Evolutionary conservation across 2,888 invertebrate genomes (phyloP).

Genomic region (Lithophane socia): DNA sequence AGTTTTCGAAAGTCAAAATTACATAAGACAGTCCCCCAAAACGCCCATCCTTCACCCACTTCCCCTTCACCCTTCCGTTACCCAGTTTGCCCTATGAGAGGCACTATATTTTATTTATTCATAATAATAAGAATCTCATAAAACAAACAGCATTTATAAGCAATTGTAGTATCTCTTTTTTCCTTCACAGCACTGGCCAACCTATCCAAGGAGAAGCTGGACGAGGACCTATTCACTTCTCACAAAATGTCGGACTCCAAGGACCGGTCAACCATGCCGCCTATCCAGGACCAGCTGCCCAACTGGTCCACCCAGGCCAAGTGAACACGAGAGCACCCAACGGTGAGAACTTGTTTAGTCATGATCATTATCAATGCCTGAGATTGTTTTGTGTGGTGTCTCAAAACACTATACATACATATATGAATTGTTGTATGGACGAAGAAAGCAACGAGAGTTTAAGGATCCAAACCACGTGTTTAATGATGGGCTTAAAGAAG

Average conservation of each 20-base stretch:
- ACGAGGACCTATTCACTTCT: conserved; percentile 66
- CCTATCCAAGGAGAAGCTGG: conserved; percentile 62
- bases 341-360: conserved; percentile 31
- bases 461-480: not conserved
- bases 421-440: not conserved
- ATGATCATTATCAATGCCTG: not conserved
- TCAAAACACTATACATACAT: not conserved
- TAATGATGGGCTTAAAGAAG: not conserved
- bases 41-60: no score
- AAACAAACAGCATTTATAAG: not conserved
- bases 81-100: not conserved
- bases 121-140: not conserved
- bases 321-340: conserved; percentile 34
- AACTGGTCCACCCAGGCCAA: conserved; percentile 56
- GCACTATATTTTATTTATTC: not conserved
- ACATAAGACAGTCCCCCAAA: no score
- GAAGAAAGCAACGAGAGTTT: not conserved
- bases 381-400: not conserved
- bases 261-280: conserved; percentile 64
- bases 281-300: conserved; percentile 62
- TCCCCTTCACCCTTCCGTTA: no score
- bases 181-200: conserved; percentile 61
- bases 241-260: conserved; percentile 75
- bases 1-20: no score
- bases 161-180: not conserved